A percentile compares a stretch with the other conserved stretches of the same genome.
Evolutionary conservation across 2,888 invertebrate genomes (phyloP).

Genomic region (Julus scanicus): DNA sequence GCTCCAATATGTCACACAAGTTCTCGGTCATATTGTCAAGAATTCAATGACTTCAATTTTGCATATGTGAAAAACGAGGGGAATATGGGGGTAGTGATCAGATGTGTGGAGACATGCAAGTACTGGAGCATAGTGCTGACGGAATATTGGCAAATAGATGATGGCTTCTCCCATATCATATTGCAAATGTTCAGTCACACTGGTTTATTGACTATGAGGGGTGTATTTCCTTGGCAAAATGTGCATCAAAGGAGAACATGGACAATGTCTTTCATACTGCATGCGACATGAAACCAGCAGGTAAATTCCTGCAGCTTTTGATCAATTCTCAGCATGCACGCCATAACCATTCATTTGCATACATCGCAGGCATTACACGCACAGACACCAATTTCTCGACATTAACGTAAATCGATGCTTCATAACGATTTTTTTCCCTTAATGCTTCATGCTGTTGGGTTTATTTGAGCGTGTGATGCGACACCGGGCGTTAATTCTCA

Average conservation of each 20-base stretch:
- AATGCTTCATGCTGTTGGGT: neutral
- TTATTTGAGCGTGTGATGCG: constrained; percentile 20
- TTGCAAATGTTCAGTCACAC: neutral
- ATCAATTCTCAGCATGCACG: neutral
- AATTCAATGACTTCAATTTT: constrained; percentile 30
- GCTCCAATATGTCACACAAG: neutral
- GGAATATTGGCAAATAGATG: constrained; percentile 7
- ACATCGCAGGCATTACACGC: neutral
- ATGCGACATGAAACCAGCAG: neutral
- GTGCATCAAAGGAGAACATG: neutral
- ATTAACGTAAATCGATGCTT: constrained; percentile 21
- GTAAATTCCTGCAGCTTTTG: neutral
- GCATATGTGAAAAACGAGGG: neutral
- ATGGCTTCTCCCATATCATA: neutral
- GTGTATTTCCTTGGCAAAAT: neutral
- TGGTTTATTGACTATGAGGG: neutral
- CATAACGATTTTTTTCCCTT: constrained; percentile 2
- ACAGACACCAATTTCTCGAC: neutral
- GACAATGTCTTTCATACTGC: neutral
- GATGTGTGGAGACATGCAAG: neutral
- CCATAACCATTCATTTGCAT: constrained; percentile 20
- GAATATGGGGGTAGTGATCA: neutral
- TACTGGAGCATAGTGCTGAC: neutral
- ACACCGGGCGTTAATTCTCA: constrained; percentile 20
- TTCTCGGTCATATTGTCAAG: constrained; percentile 3